A percentile compares a stretch with the other conserved stretches of the same genome.
These are phyloP conservation scores for Noctua fimbriata DNA, from an alignment of 2,888 invertebrate species.

Conservation along the genomic window DNA sequence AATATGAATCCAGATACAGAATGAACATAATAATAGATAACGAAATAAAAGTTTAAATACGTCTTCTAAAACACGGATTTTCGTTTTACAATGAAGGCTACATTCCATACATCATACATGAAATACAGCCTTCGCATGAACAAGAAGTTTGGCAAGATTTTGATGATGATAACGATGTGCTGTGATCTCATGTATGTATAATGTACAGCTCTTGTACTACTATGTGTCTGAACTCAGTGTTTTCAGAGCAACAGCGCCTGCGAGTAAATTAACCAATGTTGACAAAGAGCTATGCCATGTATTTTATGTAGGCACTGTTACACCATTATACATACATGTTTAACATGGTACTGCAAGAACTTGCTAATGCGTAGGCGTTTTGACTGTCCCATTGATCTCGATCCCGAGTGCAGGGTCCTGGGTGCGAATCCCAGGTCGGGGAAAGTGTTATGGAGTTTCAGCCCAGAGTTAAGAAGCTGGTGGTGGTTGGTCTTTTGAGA, in stretches of 20 bases:
- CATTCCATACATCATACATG: background rate
- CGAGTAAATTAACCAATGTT: constrained; percentile 53
- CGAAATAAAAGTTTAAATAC: too few relatives aligned
- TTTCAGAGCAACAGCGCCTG: constrained; percentile 37
- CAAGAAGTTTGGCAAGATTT: background rate
- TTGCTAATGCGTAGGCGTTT: background rate
- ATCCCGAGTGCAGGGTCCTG: background rate
- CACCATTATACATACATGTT: constrained; percentile 13
- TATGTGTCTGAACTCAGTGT: constrained; percentile 25
- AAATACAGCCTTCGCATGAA: background rate
- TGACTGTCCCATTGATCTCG: background rate
- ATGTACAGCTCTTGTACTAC: background rate
- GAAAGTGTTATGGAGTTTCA: background rate
- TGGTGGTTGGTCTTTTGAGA: too few relatives aligned
- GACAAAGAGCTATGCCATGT: constrained; percentile 50
- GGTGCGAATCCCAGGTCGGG: background rate
- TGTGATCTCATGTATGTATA: background rate
- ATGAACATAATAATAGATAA: background rate
- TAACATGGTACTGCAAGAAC: constrained; percentile 2
- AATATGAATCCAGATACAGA: background rate
- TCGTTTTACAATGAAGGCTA: background rate
- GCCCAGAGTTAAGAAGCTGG: background rate
- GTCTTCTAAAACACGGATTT: too few relatives aligned
- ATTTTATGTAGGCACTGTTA: constrained; percentile 39
- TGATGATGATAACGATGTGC: background rate